Evolutionary conservation across 2,113 vertebrate species (phyloP).

Genomic region (Albula glossodonta): DNA sequence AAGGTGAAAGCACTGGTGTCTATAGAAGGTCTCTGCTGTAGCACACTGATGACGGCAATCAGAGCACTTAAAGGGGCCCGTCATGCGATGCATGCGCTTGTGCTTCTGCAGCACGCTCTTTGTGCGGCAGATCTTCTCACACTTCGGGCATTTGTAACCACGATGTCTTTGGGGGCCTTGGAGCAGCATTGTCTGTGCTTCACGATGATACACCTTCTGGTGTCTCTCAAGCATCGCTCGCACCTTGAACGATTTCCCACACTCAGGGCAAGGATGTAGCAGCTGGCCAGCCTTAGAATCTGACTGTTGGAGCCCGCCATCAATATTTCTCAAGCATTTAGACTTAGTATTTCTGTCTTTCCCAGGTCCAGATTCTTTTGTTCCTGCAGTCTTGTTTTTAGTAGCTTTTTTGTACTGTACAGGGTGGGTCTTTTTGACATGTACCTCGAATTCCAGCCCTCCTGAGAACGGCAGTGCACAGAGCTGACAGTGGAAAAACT

Average conservation of each 20-base stretch:
- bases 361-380: background rate
- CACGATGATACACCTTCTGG: background rate
- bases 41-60: background rate
- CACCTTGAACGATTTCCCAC: background rate
- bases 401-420: background rate
- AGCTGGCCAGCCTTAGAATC: background rate
- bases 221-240: background rate
- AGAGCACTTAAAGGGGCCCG: background rate
- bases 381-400: background rate
- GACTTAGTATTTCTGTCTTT: background rate
- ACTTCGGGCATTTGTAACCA: background rate
- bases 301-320: background rate
- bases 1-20: background rate
- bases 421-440: background rate
- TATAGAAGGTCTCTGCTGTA: background rate
- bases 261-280: background rate
- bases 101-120: background rate
- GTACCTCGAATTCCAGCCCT: background rate
- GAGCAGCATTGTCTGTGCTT: background rate
- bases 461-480: background rate
- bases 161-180: background rate
- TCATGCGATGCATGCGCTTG: background rate
- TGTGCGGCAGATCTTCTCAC: background rate
- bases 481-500: background rate
- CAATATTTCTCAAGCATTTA: background rate